Evolutionary conservation across 2,888 invertebrate genomes (phyloP).

Genomic region (Melangyna quadrimaculata): DNA sequence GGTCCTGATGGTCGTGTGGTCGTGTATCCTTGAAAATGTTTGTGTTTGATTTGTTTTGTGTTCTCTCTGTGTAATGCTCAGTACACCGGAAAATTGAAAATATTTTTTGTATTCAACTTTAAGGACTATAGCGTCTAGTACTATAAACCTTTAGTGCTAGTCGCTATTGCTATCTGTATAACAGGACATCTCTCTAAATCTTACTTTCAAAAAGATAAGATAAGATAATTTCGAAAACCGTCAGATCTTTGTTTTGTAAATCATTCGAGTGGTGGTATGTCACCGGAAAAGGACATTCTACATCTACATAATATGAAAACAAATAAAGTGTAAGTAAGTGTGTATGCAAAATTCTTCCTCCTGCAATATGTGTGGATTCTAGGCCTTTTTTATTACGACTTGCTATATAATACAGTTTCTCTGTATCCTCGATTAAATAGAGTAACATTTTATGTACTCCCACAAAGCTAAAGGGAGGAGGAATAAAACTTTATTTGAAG

Average conservation of each 20-base stretch:
- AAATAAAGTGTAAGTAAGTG: neutral
- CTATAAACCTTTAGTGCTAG: no score
- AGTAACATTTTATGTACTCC: constrained; percentile 39
- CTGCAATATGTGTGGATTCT: constrained; percentile 21
- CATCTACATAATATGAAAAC: no score
- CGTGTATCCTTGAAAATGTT: neutral
- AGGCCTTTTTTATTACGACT: neutral
- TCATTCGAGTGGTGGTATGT: constrained; percentile 36
- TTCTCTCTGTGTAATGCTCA: constrained; percentile 32
- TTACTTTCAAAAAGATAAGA: constrained; percentile 51
- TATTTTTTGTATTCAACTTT: constrained; percentile 54
- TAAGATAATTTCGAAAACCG: constrained; percentile 57
- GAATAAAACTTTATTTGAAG: constrained; percentile 58
- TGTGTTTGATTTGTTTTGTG: neutral
- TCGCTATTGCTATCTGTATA: no score
- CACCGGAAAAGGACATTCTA: neutral
- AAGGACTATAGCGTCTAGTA: no score
- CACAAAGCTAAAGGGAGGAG: neutral
- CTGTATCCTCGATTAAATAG: neutral
- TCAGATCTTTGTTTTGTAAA: constrained; percentile 46
- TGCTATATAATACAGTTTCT: neutral
- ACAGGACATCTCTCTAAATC: constrained; percentile 35
- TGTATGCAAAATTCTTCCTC: constrained; percentile 37
- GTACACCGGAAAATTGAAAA: constrained; percentile 68
- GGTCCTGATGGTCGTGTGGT: neutral